Evolutionary conservation across 2,888 invertebrate species (phyloP), one percentile per base, ranked within the genome.

Genomic region (Callyntrura sp.): DNA sequence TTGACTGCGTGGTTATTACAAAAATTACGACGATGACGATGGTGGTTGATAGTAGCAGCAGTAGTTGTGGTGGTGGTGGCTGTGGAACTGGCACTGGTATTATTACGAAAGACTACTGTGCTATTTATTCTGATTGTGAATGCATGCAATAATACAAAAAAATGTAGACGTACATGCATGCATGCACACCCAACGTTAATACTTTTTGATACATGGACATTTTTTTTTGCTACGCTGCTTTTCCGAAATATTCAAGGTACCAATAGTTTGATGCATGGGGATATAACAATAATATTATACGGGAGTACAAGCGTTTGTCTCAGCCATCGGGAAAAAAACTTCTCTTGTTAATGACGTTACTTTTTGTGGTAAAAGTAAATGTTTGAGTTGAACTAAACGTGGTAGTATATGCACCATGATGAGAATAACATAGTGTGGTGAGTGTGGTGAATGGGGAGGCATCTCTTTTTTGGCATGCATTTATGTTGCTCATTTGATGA

Each of bases 111-210:
- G 35, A 65, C 20, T 65, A 23, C 23, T 73, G 73, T 48, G 48
- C 20, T 48, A 45, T 57, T n/a, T 48, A 28, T 51, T 55, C n/a
- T 78, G 78, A 57, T 73, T 85, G 51, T 20, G 45, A 85, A 43
- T 70, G 73, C 73, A 85, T 85, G 73, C 55, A 85, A 70, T 48
- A 73, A 85, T 48, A 82, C 17, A 43, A 68, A 82, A 62, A 82
- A n/a, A 57, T n/a, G 51, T 51, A 51, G 14, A 51, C n/a, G 9
- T 8, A 51, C 51, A 51, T 51, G 51, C 14, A 51, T 51, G 35
- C 35, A 35, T 35, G 20, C 35, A 65, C 65, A 65, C 25, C 12
- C 28, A 23, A 28, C 35, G 2, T 60, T 17, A 60, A 35, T 35
- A 35, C 35, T 35, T 28, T 65, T 65, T 65, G 14, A 28, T 65